Evolutionary conservation across 2,797 vertebrate species (phyloP), one percentile per base, ranked within the genome.

Genomic region (Molossus alvarezi): DNA sequence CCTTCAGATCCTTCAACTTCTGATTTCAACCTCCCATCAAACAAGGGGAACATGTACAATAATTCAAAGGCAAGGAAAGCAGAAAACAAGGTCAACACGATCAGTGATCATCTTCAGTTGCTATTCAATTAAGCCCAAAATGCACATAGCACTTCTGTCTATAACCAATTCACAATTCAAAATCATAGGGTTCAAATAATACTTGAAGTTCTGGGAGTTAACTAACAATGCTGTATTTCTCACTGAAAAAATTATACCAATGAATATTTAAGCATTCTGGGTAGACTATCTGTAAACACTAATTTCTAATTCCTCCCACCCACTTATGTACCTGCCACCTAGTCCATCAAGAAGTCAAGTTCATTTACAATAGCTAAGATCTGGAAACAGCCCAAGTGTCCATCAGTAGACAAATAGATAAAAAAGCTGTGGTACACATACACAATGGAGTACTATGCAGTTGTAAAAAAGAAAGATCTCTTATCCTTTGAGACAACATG

Each of bases 111-210:
- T 33, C 75, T 90, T 82, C 57, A 83, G 57, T 25, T 75, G 9
- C 37, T 57, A 23, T 17, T 89, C 69, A 82, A 9, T 82, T 48
- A 85, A 72, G 55, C 17, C 45, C 79, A 67, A 79, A 93, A 79
- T 29, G n/a, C n/a, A 86, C 53, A 82, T 17, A 64, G 64, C 8
- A 21, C 9, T 88, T 75, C 86, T 91, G 53, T 89, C 65, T 83
- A 65, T 25, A 89, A 80, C 79, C 51, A 94, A 95, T 57, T 87
- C 80, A 79, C 23, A 79, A 75, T 73, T 88, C 64, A 91, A 96
- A 96, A 79, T 23, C 14, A 64, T 88, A 88, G 5, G 1, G 8
- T 73, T 92, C 72, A 85, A 69, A 57, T 73, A 82, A 83, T 87
- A 75, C 37, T 69, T 80, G 57, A 84, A 88, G 33, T 41, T 57